Evolutionary conservation across 2,797 vertebrate genomes (phyloP), one percentile per base, ranked within the genome.

Genomic region (Epinephelus malabaricus): DNA sequence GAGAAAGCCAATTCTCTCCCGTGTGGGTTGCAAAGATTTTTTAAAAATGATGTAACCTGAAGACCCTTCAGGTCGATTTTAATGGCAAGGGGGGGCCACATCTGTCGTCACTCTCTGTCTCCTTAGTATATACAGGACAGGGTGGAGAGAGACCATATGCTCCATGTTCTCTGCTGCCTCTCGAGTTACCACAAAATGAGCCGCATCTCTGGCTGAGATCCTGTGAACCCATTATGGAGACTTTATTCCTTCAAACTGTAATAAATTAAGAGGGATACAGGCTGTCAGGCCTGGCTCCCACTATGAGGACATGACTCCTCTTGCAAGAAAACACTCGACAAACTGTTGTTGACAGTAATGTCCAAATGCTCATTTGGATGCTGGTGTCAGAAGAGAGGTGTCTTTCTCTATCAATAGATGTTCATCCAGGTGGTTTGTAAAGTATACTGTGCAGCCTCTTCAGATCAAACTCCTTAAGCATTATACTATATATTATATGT

Each of bases 101-200:
- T 76, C 76, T 85, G 70, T 83, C 68, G 40, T 66, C 80, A 74
- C 79, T 67, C 74, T 67, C 60, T 81, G 86, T 88, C 84, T 50
- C 34, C 43, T 87, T 79, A 55, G 59, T 83, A 56, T 91, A 83
- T 58, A 87, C 64, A 82, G 64, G 43, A 71, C 8, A 2, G 12
- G 55, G 17, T 53, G 69, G 84, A 92, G 64, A 74, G 47, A 66
- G 43, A 90, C 81, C 90, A 88, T 81, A 85, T 88, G 91, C 38
- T 88, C 21, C 49, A 25, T 62, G 60, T 79, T 82, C 53, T 83
- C 58, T 49, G 38, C 47, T 50, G 40, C 73, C 68, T 54, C n/a
- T 67, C 23, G 56, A 76, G 65, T 78, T 63, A 54, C 51, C 71
- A 73, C 67, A 73, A 54, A 7, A 64, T 2, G 18, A 80, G 59